Base-by-base conservation (phyloP, 2,888 invertebrate genomes). In the Agrotis ipsilon region DNA sequence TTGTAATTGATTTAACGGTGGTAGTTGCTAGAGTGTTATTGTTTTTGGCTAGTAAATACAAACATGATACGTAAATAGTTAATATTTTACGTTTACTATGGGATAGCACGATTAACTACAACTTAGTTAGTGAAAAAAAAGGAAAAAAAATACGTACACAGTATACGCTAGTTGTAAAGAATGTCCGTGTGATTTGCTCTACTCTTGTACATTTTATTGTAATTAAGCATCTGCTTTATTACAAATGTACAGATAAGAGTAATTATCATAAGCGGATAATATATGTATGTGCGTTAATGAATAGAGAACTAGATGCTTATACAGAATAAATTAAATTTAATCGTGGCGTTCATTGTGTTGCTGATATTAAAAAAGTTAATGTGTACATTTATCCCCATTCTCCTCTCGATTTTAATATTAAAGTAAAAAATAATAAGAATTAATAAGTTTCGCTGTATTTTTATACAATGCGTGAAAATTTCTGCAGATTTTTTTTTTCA, bases 121-220 rank as follows among this genome's bases (percentile, higher is more conserved):
- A 88, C 89, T 92, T 94, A 94, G 94, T 94, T 95, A 95, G 94
- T 93, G 80, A 87, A 88, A 88, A 89, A 88, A 87, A 86, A 89
- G 49, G 90, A 91, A 92, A 89, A 90, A 89, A 91, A 91, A 94
- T 95, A 95, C 95, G 94, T 95, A 95, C 93, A 89, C 92, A 91
- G 96, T 96, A 96, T 96, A 96, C 96, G 96, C 92, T 96, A 96
- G 96, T 85, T 94, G 90, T 95, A 94, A 94, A 92, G 83, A 83
- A 86, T 73, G 52, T 80, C 87, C 89, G 87, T 89, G 87, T 85
- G 86, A 80, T 84, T 87, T 86, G 89, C 86, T 89, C 86, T 86
- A 83, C 75, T 83, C 72, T 75, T 81, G 78, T 83, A 83, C 86
- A 80, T 81, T 68, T 77, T 68, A 72, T 71, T 71, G 79, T 81